Percentiles rank a stretch among this genome's conserved stretches.
phyloP scores from a whole-genome alignment of 2,113 vertebrate genomes.

The Grus americana region DNA sequence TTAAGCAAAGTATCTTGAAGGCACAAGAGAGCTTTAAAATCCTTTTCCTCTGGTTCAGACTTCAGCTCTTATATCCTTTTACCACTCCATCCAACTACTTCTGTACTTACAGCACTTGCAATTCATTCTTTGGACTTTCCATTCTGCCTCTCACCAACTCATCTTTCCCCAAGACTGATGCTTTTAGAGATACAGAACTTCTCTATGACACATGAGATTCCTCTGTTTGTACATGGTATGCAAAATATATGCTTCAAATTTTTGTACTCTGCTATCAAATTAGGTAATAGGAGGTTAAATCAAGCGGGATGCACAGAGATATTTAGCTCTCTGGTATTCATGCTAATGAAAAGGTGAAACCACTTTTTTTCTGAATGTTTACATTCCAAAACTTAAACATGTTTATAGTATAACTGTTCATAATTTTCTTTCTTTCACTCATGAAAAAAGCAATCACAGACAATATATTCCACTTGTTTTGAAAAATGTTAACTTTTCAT shows the following conservation, averaged over 20 bases:
- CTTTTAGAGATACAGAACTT: neutral
- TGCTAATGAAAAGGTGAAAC: neutral
- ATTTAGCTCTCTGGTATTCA: neutral
- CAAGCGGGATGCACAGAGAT: neutral
- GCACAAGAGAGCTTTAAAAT: conserved; percentile 39
- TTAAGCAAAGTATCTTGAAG: neutral
- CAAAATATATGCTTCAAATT: neutral
- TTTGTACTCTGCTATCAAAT: neutral
- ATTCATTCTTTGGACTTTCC: neutral
- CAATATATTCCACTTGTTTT: neutral
- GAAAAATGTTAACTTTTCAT: neutral
- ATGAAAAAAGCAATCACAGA: neutral
- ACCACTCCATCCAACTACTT: neutral
- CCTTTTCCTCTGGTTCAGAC: neutral
- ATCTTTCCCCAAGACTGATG: neutral
- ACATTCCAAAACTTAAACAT: neutral
- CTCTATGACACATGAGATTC: neutral
- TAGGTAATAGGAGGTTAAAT: neutral
- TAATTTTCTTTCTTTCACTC: neutral
- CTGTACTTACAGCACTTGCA: neutral
- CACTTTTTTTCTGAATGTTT: neutral
- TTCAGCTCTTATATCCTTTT: neutral
- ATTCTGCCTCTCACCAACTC: neutral
- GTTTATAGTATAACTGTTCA: neutral
- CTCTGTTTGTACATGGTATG: neutral